Conservation (phyloP, 2,113 vertebrate genomes). For the Regulus satrapa region DNA sequence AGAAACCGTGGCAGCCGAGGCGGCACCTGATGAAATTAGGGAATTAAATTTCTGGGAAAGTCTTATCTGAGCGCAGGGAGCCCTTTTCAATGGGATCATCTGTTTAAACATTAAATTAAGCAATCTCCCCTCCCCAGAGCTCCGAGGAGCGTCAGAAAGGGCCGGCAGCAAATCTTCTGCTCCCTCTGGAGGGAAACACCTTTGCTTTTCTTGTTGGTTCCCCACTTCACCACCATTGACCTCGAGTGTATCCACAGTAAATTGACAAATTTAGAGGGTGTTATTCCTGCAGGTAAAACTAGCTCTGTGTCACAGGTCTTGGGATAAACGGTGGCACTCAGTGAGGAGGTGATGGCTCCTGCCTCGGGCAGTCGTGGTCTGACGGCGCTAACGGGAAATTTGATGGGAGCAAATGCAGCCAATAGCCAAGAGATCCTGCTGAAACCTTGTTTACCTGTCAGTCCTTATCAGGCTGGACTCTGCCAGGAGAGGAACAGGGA, state of each 20-base stretch:
- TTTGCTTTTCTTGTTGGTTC: background rate
- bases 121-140: background rate
- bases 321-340: background rate
- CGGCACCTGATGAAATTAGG: slow-evolving; percentile 11
- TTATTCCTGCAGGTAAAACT: background rate
- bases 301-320: background rate
- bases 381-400: background rate
- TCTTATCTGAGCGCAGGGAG: background rate
- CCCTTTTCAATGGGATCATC: background rate
- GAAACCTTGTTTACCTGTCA: background rate
- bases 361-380: background rate
- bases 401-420: background rate
- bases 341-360: background rate
- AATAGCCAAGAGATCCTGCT: background rate
- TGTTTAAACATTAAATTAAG: slow-evolving; percentile 1
- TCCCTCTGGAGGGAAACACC: background rate
- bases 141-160: background rate
- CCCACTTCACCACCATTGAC: background rate
- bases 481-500: background rate
- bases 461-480: background rate
- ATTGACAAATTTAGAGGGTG: background rate
- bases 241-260: background rate
- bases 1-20: background rate
- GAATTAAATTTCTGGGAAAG: slow-evolving; percentile 36
- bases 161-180: background rate